Percentiles rank a stretch among this genome's conserved stretches.
Evolutionary conservation across 2,113 vertebrate genomes (phyloP).

Genomic region (Tautogolabrus adspersus): DNA sequence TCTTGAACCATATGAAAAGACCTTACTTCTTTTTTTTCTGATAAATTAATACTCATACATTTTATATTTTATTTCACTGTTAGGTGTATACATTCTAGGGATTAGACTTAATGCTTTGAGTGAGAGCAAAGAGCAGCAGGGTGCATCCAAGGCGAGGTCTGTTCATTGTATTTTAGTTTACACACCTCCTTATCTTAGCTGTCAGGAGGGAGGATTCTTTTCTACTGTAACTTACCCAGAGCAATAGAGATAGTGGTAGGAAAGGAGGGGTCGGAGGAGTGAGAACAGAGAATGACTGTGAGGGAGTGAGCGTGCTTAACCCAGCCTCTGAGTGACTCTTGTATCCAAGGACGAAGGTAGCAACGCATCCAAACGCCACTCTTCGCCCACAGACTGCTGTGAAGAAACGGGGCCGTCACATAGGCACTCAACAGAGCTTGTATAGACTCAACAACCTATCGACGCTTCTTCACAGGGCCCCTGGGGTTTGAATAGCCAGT

Average conservation of each 20-base stretch:
- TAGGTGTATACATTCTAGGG: constrained; percentile 25
- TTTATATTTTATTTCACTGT: constrained; percentile 27
- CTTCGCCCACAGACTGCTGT: constrained; percentile 65
- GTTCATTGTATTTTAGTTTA: constrained; percentile 58
- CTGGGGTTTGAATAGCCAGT: constrained; percentile 44
- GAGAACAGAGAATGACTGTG: constrained; percentile 79
- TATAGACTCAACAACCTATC: constrained; percentile 53
- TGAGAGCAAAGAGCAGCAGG: constrained; percentile 45
- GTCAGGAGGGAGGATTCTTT: constrained; percentile 68
- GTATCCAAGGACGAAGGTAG: constrained; percentile 87
- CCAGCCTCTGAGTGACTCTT: constrained; percentile 79
- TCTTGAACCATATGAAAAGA: constrained; percentile 14
- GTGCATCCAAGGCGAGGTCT: constrained; percentile 41
- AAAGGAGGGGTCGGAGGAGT: constrained; percentile 75
- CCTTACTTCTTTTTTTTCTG: constrained; percentile 1
- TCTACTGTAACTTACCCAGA: constrained; percentile 69
- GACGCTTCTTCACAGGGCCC: constrained; percentile 37
- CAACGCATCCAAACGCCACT: constrained; percentile 74
- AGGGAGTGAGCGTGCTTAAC: constrained; percentile 64
- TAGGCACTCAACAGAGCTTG: constrained; percentile 44
- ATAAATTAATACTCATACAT: constrained; percentile 32
- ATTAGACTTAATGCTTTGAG: constrained; percentile 34
- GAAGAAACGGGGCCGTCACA: constrained; percentile 60
- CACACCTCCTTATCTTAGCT: constrained; percentile 68
- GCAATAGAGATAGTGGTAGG: constrained; percentile 55